Conservation (phyloP, 2,888 invertebrate species). For the Perdita meconis region DNA sequence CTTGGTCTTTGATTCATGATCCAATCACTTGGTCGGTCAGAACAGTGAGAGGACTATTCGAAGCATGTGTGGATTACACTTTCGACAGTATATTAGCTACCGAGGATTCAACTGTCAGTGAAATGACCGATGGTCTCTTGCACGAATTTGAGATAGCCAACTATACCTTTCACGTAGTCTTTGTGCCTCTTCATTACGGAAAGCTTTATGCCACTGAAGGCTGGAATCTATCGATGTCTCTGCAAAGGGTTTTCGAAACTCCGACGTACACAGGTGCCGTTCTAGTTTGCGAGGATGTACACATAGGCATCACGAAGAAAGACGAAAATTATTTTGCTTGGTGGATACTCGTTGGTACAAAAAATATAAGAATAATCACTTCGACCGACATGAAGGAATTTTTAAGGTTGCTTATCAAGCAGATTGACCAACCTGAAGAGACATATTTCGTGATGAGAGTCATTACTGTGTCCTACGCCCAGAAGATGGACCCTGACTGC, state of each 20-base stretch:
- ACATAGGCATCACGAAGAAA: constrained; percentile 77
- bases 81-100: constrained; percentile 74
- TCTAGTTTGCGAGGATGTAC: constrained; percentile 73
- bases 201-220: constrained; percentile 72
- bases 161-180: constrained; percentile 77
- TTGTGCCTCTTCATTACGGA: constrained; percentile 77
- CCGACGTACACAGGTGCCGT: constrained; percentile 78
- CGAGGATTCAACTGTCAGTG: constrained; percentile 73
- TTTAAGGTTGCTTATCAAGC: constrained; percentile 73
- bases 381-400: constrained; percentile 74
- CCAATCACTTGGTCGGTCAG: constrained; percentile 77
- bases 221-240: constrained; percentile 78
- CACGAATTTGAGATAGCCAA: constrained; percentile 80
- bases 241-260: constrained; percentile 77
- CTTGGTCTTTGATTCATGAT: constrained; percentile 81
- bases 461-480: constrained; percentile 77
- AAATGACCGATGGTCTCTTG: constrained; percentile 73
- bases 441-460: constrained; percentile 63
- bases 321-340: constrained; percentile 77
- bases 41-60: constrained; percentile 76
- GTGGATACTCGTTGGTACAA: constrained; percentile 76
- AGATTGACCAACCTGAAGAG: constrained; percentile 65
- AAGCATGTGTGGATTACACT: constrained; percentile 74
- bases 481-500: constrained; percentile 78
- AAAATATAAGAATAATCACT: constrained; percentile 75